phyloP scores from a whole-genome alignment of 2,797 vertebrate genomes.

The Danio jaintianensis region DNA sequence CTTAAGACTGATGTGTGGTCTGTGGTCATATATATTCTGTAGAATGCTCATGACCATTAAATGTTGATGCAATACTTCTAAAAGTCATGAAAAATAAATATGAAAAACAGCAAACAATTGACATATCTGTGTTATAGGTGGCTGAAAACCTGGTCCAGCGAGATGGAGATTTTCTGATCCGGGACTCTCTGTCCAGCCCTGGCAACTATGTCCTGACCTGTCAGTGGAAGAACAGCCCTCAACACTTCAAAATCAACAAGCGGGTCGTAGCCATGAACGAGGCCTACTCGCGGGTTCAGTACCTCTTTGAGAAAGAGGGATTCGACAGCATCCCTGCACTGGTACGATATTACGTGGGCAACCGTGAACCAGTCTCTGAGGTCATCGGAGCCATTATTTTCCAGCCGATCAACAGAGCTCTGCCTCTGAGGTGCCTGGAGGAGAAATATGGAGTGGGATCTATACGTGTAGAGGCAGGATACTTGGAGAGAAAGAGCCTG shows the following conservation, averaged over 20 bases:
- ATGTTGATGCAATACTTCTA: too few relatives aligned
- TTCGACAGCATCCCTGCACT: slow-evolving; percentile 93
- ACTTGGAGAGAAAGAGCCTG: slow-evolving; percentile 77
- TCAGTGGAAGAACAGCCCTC: slow-evolving; percentile 92
- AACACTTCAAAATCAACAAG: slow-evolving; percentile 97
- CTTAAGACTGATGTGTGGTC: too few relatives aligned
- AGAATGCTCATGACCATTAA: too few relatives aligned
- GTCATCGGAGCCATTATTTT: slow-evolving; percentile 94
- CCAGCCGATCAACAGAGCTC: slow-evolving; percentile 91
- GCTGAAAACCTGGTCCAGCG: slow-evolving; percentile 90
- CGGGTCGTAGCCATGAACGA: slow-evolving; percentile 86
- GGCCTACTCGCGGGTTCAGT: slow-evolving; percentile 92
- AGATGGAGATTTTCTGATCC: slow-evolving; percentile 95
- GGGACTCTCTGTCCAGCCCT: slow-evolving; percentile 93
- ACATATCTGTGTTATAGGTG: slow-evolving; percentile 76
- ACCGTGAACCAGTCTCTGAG: slow-evolving; percentile 89
- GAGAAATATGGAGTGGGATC: slow-evolving; percentile 86
- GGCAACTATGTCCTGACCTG: slow-evolving; percentile 95
- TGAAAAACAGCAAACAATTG: too few relatives aligned
- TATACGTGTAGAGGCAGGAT: slow-evolving; percentile 66
- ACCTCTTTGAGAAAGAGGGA: slow-evolving; percentile 89
- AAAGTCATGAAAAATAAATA: too few relatives aligned
- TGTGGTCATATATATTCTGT: too few relatives aligned
- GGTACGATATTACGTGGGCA: slow-evolving; percentile 93
- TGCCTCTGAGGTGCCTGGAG: slow-evolving; percentile 90